Evolutionary conservation across 2,888 invertebrate species (phyloP).

Genomic region (Deilephila porcellus): DNA sequence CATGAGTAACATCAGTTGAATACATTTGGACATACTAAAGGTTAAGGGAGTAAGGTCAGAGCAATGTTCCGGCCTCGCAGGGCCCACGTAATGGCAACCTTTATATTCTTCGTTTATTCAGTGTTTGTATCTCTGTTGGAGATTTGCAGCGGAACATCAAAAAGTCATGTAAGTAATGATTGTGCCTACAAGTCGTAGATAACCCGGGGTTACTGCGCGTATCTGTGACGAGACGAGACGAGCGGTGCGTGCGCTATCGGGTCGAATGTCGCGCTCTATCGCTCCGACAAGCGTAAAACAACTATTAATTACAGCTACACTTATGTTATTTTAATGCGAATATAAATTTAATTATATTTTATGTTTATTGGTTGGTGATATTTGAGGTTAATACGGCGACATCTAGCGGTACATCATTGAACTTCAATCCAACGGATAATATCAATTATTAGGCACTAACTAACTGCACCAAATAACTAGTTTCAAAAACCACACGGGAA

Average conservation of each 20-base stretch:
- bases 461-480: too few relatives aligned
- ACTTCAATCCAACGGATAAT: background rate
- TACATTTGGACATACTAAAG: too few relatives aligned
- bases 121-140: conserved; percentile 1
- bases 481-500: background rate
- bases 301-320: conserved; percentile 15
- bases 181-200: conserved; percentile 14
- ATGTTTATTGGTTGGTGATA: background rate
- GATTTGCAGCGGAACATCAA: conserved; percentile 25
- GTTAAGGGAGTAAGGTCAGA: too few relatives aligned
- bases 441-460: too few relatives aligned
- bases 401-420: background rate
- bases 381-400: background rate
- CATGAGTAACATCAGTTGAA: too few relatives aligned
- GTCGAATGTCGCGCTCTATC: conserved; percentile 24
- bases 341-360: conserved; percentile 3
- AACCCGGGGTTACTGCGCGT: conserved; percentile 34
- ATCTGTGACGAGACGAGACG: conserved; percentile 22
- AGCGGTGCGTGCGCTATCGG: conserved; percentile 17
- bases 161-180: conserved; percentile 26
- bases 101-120: background rate
- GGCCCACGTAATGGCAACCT: background rate
- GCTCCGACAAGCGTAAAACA: conserved; percentile 23
- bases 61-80: too few relatives aligned
- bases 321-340: conserved; percentile 16